A percentile compares a stretch with the other conserved stretches of the same genome.
phyloP scores from a whole-genome alignment of 2,797 vertebrate genomes.

The Poliocrania exsul region DNA sequence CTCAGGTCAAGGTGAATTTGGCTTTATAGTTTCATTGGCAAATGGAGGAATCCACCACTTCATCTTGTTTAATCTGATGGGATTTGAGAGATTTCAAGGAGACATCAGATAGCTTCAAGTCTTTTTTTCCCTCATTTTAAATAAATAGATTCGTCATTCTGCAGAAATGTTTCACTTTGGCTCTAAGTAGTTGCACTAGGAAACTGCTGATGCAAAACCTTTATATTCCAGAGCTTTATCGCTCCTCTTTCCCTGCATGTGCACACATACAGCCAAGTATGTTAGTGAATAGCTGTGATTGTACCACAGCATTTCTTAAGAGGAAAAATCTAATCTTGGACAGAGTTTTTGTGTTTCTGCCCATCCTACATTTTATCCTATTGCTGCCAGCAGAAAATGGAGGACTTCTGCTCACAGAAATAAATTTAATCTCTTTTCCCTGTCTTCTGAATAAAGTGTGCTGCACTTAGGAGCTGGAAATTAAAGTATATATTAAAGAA shows the following conservation, averaged over 20 bases:
- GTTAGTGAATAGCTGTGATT: not conserved
- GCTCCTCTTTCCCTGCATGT: not conserved
- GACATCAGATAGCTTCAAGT: not conserved
- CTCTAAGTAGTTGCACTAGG: not conserved
- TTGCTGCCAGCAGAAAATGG: not conserved
- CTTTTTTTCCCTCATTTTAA: not conserved
- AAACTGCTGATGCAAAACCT: conserved; percentile 6
- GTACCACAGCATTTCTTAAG: not conserved
- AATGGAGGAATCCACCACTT: not conserved
- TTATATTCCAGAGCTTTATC: not conserved
- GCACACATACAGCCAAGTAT: not conserved
- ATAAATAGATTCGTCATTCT: not conserved
- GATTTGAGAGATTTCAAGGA: not conserved
- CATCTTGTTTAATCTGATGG: not conserved
- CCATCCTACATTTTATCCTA: not conserved
- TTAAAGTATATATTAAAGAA: conserved; percentile 6
- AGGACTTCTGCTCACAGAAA: not conserved
- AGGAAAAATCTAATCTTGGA: not conserved
- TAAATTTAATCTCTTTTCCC: not conserved
- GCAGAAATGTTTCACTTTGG: not conserved
- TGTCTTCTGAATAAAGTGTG: not conserved
- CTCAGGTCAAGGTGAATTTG: not conserved
- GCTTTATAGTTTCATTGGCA: not conserved
- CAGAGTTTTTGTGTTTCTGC: not conserved
- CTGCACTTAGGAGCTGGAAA: conserved; percentile 17